These are phyloP conservation scores for Drosophila pseudoananassae DNA, from an alignment of 1,140 invertebrate genomes.

Conservation along the genomic window DNA sequence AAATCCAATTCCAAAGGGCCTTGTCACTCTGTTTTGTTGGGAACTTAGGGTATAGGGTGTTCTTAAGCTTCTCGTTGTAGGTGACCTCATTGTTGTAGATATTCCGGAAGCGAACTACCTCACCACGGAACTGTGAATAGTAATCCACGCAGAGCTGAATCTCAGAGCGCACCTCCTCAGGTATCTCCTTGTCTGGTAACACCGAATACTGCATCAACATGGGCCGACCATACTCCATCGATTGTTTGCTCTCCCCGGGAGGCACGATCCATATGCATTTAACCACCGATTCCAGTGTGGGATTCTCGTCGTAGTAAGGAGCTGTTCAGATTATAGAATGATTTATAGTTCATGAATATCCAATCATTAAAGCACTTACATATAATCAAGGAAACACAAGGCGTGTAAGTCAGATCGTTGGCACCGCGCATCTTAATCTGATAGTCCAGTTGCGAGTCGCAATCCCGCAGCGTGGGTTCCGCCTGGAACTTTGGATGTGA, in stretches of 20 bases:
- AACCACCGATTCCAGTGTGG: constrained; percentile 91
- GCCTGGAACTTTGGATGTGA: constrained; percentile 96
- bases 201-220: constrained; percentile 95
- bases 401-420: constrained; percentile 94
- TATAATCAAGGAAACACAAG: constrained; percentile 96
- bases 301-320: constrained; percentile 92
- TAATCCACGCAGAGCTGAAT: constrained; percentile 94
- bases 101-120: constrained; percentile 91
- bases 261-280: constrained; percentile 97
- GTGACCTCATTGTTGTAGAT: constrained; percentile 90
- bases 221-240: constrained; percentile 93
- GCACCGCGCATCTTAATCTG: constrained; percentile 97
- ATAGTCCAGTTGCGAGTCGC: constrained; percentile 96
- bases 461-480: constrained; percentile 94
- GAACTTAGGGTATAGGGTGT: constrained; percentile 87
- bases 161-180: constrained; percentile 92
- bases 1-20: constrained; percentile 86
- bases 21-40: constrained; percentile 88
- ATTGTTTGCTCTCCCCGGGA: constrained; percentile 94
- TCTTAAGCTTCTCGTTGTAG: constrained; percentile 92
- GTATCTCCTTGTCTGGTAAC: constrained; percentile 92
- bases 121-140: constrained; percentile 90
- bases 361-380: constrained; percentile 86
- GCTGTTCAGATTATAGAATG: constrained; percentile 85
- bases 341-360: neutral